Conservation (phyloP, 2,113 vertebrate species). For the Poicephalus meyeri region DNA sequence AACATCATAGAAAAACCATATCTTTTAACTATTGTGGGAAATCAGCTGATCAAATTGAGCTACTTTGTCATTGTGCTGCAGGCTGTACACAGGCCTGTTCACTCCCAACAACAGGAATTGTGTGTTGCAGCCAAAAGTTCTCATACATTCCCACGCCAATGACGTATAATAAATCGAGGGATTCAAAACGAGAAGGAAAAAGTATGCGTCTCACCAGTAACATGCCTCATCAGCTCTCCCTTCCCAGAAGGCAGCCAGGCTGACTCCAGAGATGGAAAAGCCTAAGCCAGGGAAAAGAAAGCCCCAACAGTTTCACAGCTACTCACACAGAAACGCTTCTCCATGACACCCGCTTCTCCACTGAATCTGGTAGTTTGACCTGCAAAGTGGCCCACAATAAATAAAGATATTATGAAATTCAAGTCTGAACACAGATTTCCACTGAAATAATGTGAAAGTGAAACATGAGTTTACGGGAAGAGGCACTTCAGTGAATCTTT, state of each 20-base stretch:
- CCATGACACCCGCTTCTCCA: neutral
- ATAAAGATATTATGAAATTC: neutral
- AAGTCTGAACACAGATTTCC: neutral
- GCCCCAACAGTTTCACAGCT: slow-evolving; percentile 40
- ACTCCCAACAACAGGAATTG: slow-evolving; percentile 15
- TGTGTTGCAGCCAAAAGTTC: neutral
- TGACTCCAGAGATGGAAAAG: neutral
- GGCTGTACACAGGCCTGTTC: neutral
- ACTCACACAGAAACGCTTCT: neutral
- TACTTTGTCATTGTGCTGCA: neutral
- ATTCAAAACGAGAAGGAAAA: slow-evolving; percentile 25
- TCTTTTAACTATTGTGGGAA: slow-evolving; percentile 41
- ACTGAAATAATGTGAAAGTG: neutral
- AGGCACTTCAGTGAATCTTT: neutral
- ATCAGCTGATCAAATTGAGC: slow-evolving; percentile 39
- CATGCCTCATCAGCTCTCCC: slow-evolving; percentile 49
- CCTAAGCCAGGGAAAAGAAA: slow-evolving; percentile 21
- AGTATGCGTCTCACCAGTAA: neutral
- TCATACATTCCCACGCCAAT: neutral
- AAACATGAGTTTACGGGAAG: neutral
- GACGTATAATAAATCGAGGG: slow-evolving; percentile 27
- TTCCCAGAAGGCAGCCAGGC: slow-evolving; percentile 53
- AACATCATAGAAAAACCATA: neutral
- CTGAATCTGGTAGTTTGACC: neutral
- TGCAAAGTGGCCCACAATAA: neutral